Evolutionary conservation across 2,797 vertebrate species (phyloP).

Genomic region (Macroramphosus scolopax): DNA sequence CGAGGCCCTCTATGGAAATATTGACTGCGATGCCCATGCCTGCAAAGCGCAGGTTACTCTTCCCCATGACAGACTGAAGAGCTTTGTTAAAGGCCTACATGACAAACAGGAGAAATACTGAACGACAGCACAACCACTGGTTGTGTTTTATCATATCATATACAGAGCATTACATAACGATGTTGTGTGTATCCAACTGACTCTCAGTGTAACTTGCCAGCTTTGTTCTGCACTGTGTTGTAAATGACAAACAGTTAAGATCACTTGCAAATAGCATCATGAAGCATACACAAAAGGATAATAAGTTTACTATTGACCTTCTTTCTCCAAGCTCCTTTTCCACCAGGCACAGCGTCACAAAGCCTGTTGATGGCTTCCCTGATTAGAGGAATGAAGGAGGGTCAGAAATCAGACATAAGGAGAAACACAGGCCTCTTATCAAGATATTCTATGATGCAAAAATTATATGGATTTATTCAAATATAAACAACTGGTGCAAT

Average conservation of each 20-base stretch:
- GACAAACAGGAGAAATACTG: not conserved
- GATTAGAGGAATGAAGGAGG: constrained; percentile 33
- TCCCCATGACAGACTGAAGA: constrained; percentile 90
- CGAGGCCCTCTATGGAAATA: constrained; percentile 91
- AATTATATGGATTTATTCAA: not conserved
- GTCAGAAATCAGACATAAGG: constrained; percentile 24
- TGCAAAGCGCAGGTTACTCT: constrained; percentile 93
- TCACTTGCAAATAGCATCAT: no score
- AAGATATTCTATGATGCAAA: not conserved
- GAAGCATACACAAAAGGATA: constrained; percentile 9
- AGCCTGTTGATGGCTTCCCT: constrained; percentile 98
- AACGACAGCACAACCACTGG: not conserved
- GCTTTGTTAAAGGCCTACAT: constrained; percentile 87
- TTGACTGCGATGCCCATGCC: constrained; percentile 92
- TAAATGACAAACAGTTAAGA: not conserved
- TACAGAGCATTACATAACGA: no score
- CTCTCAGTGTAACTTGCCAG: no score
- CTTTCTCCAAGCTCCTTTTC: constrained; percentile 91
- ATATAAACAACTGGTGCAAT: not conserved
- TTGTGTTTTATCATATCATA: no score
- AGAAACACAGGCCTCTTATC: constrained; percentile 1
- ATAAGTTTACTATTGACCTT: constrained; percentile 78
- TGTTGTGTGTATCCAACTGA: no score
- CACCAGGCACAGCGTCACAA: constrained; percentile 90
- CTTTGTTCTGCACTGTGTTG: no score